Evolutionary conservation across 2,888 invertebrate species (phyloP).

Genomic region (Plebejus anna): DNA sequence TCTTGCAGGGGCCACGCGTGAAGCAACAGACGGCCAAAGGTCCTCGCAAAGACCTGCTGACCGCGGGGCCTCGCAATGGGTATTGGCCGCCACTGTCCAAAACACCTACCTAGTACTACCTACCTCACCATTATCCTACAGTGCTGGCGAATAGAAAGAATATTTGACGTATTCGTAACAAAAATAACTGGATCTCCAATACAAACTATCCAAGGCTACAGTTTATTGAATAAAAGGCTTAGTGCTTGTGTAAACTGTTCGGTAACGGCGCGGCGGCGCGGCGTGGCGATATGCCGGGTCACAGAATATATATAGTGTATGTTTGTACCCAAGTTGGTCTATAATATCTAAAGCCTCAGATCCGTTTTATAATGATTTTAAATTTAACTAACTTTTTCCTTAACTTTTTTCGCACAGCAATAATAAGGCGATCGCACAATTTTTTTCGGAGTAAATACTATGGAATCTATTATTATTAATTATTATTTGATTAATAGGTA

Average conservation of each 20-base stretch:
- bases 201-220: slow-evolving; percentile 16
- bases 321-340: not conserved
- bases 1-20: no score
- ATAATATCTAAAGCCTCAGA: not conserved
- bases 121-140: not conserved
- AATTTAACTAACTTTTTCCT: not conserved
- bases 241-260: not conserved
- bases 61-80: no score
- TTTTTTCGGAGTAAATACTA: no score
- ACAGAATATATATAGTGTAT: not conserved
- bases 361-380: not conserved
- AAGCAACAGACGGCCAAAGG: no score
- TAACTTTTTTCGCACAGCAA: no score
- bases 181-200: not conserved
- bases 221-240: slow-evolving; percentile 22
- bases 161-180: slow-evolving; percentile 10
- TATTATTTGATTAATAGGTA: no score
- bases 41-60: no score
- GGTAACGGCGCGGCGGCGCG: not conserved
- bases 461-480: no score
- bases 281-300: not conserved
- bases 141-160: not conserved
- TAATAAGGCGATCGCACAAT: no score
- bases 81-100: no score
- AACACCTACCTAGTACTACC: no score